phyloP scores from a whole-genome alignment of 2,113 vertebrate genomes.

The Laticauda colubrina region DNA sequence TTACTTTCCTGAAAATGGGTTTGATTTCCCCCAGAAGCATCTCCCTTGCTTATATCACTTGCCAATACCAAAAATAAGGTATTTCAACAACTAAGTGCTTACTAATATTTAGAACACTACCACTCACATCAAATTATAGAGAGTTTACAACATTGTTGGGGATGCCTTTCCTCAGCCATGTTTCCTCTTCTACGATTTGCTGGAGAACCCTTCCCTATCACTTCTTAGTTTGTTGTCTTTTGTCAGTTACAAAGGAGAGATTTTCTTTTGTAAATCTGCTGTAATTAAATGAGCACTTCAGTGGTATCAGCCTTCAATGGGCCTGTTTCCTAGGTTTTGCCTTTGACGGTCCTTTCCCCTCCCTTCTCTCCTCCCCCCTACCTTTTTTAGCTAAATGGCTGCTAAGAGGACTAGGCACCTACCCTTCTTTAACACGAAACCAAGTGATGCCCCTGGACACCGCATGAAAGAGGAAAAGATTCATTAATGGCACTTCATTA shows the following conservation, averaged over 20 bases:
- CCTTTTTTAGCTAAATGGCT: slow-evolving; percentile 58
- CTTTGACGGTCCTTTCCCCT: slow-evolving; percentile 79
- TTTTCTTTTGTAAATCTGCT: slow-evolving; percentile 79
- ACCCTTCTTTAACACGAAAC: slow-evolving; percentile 75
- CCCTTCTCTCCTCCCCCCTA: slow-evolving; percentile 8
- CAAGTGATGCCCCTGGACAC: slow-evolving; percentile 74
- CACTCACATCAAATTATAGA: slow-evolving; percentile 52
- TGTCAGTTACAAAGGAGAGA: slow-evolving; percentile 79
- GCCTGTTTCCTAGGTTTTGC: slow-evolving; percentile 79
- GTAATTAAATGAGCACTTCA: slow-evolving; percentile 83
- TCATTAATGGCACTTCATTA: slow-evolving; percentile 89
- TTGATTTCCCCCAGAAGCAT: slow-evolving; percentile 2
- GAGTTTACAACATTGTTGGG: slow-evolving; percentile 68
- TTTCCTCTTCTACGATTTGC: slow-evolving; percentile 75
- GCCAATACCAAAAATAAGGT: slow-evolving; percentile 42
- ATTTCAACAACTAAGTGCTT: slow-evolving; percentile 59
- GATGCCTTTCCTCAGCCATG: slow-evolving; percentile 74
- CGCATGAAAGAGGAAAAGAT: slow-evolving; percentile 79
- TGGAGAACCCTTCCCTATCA: slow-evolving; percentile 72
- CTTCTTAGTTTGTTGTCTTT: slow-evolving; percentile 79
- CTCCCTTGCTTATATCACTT: slow-evolving; percentile 13
- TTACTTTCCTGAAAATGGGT: not conserved
- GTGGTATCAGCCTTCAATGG: slow-evolving; percentile 69
- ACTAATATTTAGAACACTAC: slow-evolving; percentile 57
- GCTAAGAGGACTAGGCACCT: slow-evolving; percentile 72